These are phyloP conservation scores for Oryzias javanicus DNA, from an alignment of 2,113 vertebrate species.

Conservation along the genomic window DNA sequence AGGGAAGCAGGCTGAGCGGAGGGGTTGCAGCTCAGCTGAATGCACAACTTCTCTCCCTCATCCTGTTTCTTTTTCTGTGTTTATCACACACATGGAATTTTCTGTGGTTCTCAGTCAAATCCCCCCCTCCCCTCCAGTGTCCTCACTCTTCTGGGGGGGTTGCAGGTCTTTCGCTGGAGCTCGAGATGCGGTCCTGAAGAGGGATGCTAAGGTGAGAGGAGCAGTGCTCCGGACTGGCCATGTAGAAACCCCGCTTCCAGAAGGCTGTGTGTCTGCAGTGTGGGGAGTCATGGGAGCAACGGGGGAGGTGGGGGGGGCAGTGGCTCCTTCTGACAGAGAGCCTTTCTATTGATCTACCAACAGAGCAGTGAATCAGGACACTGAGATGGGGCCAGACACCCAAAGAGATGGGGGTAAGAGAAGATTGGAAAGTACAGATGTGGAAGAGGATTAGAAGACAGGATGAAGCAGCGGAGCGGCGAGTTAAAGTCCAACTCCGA, in stretches of 20 bases:
- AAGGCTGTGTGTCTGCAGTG: conserved; percentile 53
- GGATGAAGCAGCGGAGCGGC: conserved; percentile 11
- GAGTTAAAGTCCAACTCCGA: background rate
- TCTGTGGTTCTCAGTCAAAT: conserved; percentile 31
- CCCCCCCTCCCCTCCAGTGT: background rate
- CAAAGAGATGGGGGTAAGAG: conserved; percentile 36
- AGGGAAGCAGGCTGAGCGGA: conserved; percentile 38
- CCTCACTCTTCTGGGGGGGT: background rate
- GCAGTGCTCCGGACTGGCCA: conserved; percentile 27
- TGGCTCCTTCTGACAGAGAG: conserved; percentile 55
- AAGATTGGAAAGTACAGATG: conserved; percentile 28
- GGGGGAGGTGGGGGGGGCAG: background rate
- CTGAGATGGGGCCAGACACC: conserved; percentile 45
- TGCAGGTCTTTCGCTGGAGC: conserved; percentile 15
- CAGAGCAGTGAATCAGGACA: conserved; percentile 69
- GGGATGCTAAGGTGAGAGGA: conserved; percentile 21
- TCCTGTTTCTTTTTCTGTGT: conserved; percentile 36
- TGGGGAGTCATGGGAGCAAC: conserved; percentile 10
- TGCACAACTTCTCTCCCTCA: conserved; percentile 69
- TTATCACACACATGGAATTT: conserved; percentile 47
- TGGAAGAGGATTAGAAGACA: conserved; percentile 1
- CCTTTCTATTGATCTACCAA: conserved; percentile 68
- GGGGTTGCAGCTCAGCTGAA: conserved; percentile 65
- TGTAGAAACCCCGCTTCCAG: conserved; percentile 37
- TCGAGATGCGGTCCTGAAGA: conserved; percentile 33